A percentile compares a stretch with the other conserved stretches of the same genome.
Evolutionary conservation across 2,113 vertebrate genomes (phyloP).

Genomic region (Serinus canaria): DNA sequence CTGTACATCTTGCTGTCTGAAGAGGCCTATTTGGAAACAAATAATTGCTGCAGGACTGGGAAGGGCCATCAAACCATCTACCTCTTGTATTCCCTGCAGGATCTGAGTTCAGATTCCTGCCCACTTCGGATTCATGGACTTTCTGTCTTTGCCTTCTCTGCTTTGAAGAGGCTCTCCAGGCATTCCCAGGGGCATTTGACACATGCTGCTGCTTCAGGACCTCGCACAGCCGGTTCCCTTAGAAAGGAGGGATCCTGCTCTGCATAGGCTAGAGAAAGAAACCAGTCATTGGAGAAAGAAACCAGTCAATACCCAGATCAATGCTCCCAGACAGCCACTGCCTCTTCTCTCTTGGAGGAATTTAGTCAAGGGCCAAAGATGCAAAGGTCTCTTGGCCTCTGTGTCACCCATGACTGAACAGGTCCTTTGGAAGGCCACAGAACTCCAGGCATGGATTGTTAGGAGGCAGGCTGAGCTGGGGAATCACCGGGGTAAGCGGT

Average conservation of each 20-base stretch:
- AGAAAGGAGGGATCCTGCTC: background rate
- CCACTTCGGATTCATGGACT: too few relatives aligned
- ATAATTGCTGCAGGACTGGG: background rate
- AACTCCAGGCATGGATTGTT: accelerated
- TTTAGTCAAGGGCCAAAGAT: background rate
- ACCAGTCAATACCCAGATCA: background rate
- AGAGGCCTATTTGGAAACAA: background rate
- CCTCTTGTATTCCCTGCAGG: background rate
- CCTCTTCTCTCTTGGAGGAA: background rate
- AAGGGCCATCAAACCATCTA: background rate
- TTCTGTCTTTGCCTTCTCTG: too few relatives aligned
- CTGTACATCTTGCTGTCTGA: background rate
- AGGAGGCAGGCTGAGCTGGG: background rate
- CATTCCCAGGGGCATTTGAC: background rate
- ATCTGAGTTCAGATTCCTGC: background rate
- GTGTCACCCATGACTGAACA: background rate
- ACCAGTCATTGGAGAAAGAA: background rate
- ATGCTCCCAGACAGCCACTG: background rate
- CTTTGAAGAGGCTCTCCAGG: background rate
- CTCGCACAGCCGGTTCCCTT: background rate
- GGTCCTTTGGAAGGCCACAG: background rate
- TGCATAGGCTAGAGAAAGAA: background rate
- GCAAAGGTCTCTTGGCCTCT: background rate
- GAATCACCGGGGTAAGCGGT: background rate
- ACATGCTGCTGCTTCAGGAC: background rate